Evolutionary conservation across 2,113 vertebrate genomes (phyloP).

Genomic region (Orcinus orca): DNA sequence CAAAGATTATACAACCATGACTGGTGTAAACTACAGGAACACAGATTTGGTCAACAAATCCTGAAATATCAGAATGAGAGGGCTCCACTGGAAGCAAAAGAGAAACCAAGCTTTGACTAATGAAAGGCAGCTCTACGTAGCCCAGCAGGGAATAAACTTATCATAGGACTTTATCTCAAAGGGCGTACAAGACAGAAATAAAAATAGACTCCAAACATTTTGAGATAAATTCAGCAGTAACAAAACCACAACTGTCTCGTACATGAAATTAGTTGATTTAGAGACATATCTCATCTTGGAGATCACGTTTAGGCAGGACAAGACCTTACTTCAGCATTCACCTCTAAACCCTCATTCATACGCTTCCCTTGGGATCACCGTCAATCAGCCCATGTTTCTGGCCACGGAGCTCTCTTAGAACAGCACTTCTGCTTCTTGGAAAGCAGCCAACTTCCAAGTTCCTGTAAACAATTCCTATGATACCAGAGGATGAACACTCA

Average conservation of each 20-base stretch:
- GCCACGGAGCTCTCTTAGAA: neutral
- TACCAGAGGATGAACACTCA: neutral
- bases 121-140: neutral
- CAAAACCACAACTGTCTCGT: neutral
- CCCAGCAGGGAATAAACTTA: neutral
- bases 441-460: neutral
- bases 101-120: neutral
- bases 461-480: neutral
- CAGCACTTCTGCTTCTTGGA: slow-evolving; percentile 19
- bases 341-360: neutral
- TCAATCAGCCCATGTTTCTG: neutral
- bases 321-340: neutral
- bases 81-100: neutral
- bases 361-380: neutral
- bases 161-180: slow-evolving; percentile 22
- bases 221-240: neutral
- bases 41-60: neutral
- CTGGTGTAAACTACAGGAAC: neutral
- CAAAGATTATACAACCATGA: neutral
- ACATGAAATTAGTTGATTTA: neutral
- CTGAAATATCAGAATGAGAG: neutral
- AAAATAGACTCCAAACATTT: slow-evolving; percentile 28
- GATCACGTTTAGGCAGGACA: neutral
- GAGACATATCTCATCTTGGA: neutral
- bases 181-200: neutral